Evolutionary conservation across 2,113 vertebrate genomes (phyloP), one percentile per base, ranked within the genome.

Genomic region (Sceloporus tristichus): DNA sequence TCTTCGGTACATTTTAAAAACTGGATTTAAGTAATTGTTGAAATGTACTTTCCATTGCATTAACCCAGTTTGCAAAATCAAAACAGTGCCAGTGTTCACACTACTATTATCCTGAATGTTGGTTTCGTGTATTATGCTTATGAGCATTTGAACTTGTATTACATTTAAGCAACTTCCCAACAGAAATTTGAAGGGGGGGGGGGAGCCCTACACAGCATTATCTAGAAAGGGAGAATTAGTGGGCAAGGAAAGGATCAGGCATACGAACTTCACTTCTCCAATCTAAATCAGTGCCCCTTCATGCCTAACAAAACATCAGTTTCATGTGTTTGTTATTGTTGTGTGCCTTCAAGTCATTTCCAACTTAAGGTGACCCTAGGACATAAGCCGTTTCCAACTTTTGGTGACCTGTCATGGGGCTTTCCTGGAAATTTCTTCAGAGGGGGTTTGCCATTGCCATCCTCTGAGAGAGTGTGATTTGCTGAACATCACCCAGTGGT

Each of bases 1-100:
- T 59, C 71, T 66, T 59, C 18, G 53, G 73, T 25, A 40, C 34
- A 19, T 34, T 62, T 73, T 83, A 5, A 59, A 76, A 62, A 71
- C 9, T 59, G 19, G 25, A 40, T 79, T 80, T 29, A 29, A 87
- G 73, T 16, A 59, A 71, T 38, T 71, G 25, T 53, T 40, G 56
- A 34, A 8, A 66, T 68, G 23, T 9, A 68, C 11, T 42, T 82
- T 68, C 18, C 42, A 82, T 68, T 82, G 34, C 21, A 59, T 1
- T 89, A 86, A 87, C 81, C 86, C 87, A 84, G 70, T 38, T 56
- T 38, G 53, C 9, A 14, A 59, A 54, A 70, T 59, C 7, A 48
- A 21, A 48, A 65, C 9, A 85, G 14, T 86, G 76, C 13, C 79
- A 87, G 84, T 0, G 13, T 87, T 2, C 73, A 77, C 86, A 90